These are phyloP conservation scores for Festucalex cinctus DNA, from an alignment of 2,113 vertebrate genomes.

Conservation along the genomic window DNA sequence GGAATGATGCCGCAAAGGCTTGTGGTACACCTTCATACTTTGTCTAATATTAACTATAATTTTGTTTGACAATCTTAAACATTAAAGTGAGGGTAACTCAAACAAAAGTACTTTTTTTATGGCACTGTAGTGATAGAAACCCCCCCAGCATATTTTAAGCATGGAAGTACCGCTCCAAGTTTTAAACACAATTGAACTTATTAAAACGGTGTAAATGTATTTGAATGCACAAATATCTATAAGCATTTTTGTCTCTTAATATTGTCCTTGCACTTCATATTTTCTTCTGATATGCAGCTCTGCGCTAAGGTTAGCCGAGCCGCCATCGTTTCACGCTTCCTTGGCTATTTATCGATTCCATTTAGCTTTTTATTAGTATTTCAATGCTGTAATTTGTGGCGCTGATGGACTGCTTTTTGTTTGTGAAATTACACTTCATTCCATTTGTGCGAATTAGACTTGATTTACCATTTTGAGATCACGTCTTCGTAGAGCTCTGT, in stretches of 20 bases:
- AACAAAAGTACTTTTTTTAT: too few relatives aligned
- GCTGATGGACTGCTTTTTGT: background rate
- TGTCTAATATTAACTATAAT: too few relatives aligned
- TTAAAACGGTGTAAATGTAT: too few relatives aligned
- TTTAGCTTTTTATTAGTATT: background rate
- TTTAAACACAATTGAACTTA: too few relatives aligned
- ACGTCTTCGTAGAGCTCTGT: background rate
- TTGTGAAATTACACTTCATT: background rate
- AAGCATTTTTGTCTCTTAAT: background rate
- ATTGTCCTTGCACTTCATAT: constrained; percentile 15
- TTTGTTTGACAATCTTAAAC: too few relatives aligned
- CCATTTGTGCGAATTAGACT: background rate
- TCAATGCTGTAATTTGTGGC: background rate
- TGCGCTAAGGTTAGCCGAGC: background rate
- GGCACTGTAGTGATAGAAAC: too few relatives aligned
- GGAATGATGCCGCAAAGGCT: too few relatives aligned
- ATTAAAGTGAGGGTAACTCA: too few relatives aligned
- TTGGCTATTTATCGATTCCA: constrained; percentile 23
- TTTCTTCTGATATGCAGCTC: constrained; percentile 10
- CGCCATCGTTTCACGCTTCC: constrained; percentile 8
- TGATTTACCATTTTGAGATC: background rate
- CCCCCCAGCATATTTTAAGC: too few relatives aligned
- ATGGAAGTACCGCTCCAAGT: too few relatives aligned
- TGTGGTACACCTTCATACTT: too few relatives aligned
- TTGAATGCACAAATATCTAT: too few relatives aligned